Conservation (phyloP, 2,113 vertebrate species). For the Oncorhynchus gorbuscha region DNA sequence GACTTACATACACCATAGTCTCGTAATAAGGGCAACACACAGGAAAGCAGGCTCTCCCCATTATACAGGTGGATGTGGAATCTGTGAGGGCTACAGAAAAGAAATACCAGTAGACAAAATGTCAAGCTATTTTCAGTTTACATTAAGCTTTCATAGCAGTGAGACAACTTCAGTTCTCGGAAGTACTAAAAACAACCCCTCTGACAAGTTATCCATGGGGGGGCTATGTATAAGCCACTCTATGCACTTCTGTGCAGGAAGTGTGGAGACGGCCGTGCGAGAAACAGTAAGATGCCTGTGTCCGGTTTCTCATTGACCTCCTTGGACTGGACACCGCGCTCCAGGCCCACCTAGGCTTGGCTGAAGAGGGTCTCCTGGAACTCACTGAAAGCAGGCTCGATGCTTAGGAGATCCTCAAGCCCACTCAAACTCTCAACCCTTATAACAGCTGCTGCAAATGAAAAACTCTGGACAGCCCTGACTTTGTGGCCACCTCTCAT, state of each 20-base stretch:
- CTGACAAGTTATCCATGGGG: not conserved
- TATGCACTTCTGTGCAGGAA: slow-evolving; percentile 94
- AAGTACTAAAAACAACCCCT: not conserved
- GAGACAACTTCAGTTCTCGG: too few relatives aligned
- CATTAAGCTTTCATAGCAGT: too few relatives aligned
- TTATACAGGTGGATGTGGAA: slow-evolving; percentile 97
- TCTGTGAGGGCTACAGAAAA: slow-evolving; percentile 57
- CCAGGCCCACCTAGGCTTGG: slow-evolving; percentile 78
- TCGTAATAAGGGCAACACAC: slow-evolving; percentile 88
- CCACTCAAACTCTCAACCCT: slow-evolving; percentile 34
- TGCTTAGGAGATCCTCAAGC: slow-evolving; percentile 88
- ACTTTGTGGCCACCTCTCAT: too few relatives aligned
- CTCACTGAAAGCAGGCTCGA: slow-evolving; percentile 83
- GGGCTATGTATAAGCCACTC: slow-evolving; percentile 93
- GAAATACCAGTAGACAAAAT: not conserved
- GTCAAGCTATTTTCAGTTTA: not conserved
- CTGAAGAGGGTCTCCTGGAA: slow-evolving; percentile 91
- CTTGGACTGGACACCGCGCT: slow-evolving; percentile 90
- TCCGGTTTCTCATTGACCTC: slow-evolving; percentile 87
- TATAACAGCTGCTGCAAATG: too few relatives aligned
- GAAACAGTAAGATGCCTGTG: slow-evolving; percentile 83
- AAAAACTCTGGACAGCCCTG: too few relatives aligned
- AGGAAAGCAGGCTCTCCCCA: slow-evolving; percentile 85
- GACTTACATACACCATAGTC: slow-evolving; percentile 90
- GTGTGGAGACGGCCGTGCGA: slow-evolving; percentile 88